These are phyloP conservation scores for Phrynosoma platyrhinos DNA, from an alignment of 2,113 vertebrate genomes.

Conservation along the genomic window DNA sequence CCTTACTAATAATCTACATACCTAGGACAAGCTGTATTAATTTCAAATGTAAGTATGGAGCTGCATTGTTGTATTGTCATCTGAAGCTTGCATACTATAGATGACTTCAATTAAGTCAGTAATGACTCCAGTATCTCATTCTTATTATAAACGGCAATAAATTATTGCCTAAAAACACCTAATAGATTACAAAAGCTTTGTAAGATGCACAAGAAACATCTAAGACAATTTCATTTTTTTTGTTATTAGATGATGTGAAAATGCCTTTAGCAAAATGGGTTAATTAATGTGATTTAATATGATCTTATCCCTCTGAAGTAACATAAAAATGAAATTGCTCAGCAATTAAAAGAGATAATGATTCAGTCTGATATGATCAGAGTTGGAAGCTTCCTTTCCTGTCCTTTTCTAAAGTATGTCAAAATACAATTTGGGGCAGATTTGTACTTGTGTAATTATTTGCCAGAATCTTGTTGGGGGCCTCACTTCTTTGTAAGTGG, in stretches of 20 bases:
- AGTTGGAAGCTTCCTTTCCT: neutral
- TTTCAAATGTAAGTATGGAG: neutral
- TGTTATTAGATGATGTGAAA: neutral
- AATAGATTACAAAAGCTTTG: neutral
- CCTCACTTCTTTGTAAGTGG: too few relatives aligned
- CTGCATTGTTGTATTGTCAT: neutral
- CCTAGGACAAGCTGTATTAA: neutral
- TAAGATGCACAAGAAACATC: neutral
- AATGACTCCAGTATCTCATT: neutral
- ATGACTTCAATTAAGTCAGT: neutral
- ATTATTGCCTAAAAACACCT: neutral
- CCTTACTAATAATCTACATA: neutral
- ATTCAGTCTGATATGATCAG: neutral
- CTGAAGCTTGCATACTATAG: neutral
- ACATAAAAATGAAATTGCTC: neutral
- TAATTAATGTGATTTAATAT: slow-evolving; percentile 8
- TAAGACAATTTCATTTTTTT: slow-evolving; percentile 2
- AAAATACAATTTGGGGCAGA: neutral
- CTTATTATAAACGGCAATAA: neutral
- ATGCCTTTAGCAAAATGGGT: neutral
- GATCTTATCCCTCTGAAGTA: slow-evolving; percentile 3
- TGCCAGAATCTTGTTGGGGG: too few relatives aligned
- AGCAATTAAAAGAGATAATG: neutral
- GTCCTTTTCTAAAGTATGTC: neutral
- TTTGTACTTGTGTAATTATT: neutral